These are phyloP conservation scores for Paraplagusia blochii DNA, from an alignment of 2,113 vertebrate genomes.

Conservation along the genomic window DNA sequence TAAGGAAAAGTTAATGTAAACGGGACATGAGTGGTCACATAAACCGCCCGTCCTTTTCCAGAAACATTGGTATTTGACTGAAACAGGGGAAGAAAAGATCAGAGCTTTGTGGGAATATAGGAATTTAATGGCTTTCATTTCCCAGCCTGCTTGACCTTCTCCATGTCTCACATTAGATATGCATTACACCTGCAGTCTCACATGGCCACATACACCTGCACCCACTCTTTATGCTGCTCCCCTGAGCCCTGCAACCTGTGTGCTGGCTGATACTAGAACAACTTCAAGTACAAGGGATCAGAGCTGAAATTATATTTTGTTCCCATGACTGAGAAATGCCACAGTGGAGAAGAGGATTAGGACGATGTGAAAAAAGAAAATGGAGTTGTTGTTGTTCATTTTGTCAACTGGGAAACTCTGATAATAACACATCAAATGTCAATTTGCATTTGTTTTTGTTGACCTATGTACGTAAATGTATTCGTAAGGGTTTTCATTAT, in stretches of 20 bases:
- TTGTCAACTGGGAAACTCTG: no score
- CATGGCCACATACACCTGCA: slow-evolving; percentile 41
- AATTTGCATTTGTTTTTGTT: no score
- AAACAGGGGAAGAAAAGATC: slow-evolving; percentile 23
- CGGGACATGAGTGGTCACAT: no score
- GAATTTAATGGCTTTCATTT: slow-evolving; percentile 67
- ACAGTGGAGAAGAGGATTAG: not conserved
- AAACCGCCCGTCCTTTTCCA: slow-evolving; percentile 7
- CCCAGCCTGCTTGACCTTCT: slow-evolving; percentile 61
- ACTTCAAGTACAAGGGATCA: slow-evolving; percentile 10
- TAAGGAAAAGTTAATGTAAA: no score
- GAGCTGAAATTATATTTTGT: slow-evolving; percentile 4
- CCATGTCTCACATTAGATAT: slow-evolving; percentile 61
- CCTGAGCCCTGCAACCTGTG: slow-evolving; percentile 15
- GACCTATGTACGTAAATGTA: no score
- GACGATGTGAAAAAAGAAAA: no score
- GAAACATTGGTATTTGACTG: slow-evolving; percentile 33
- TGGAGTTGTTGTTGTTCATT: no score
- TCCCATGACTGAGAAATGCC: not conserved
- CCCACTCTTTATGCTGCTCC: slow-evolving; percentile 30
- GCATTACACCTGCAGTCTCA: slow-evolving; percentile 64
- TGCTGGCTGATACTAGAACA: slow-evolving; percentile 11
- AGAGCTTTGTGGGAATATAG: slow-evolving; percentile 45
- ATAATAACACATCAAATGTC: no score
- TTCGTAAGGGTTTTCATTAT: no score